These are phyloP conservation scores for Hucho hucho DNA, from an alignment of 2,113 vertebrate genomes.

Conservation along the genomic window DNA sequence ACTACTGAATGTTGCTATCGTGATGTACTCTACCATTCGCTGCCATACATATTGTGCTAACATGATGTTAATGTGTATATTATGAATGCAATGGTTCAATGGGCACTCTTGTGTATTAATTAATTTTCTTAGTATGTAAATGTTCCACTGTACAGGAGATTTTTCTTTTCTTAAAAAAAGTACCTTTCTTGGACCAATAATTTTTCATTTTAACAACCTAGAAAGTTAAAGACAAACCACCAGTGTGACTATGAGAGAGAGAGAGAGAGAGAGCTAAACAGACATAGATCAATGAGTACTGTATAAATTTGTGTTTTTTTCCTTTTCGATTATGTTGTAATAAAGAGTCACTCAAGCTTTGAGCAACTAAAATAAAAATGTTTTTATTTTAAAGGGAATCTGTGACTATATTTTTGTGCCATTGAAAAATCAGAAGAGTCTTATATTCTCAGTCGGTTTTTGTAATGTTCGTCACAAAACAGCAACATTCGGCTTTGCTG, in stretches of 20 bases:
- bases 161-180: too few species aligned
- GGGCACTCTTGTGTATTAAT: not conserved
- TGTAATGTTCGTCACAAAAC: not conserved
- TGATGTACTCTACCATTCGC: conserved; percentile 13
- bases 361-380: conserved; percentile 32
- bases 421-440: conserved; percentile 10
- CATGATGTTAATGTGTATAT: conserved; percentile 26
- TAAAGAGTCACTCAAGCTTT: conserved; percentile 31
- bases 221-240: too few species aligned
- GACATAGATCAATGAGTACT: not conserved
- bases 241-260: not conserved
- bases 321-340: conserved; percentile 10
- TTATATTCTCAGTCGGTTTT: not conserved
- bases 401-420: conserved; percentile 24
- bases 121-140: conserved; percentile 3
- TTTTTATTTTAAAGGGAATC: conserved; percentile 23
- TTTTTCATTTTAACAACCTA: too few species aligned
- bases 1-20: conserved; percentile 11
- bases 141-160: not conserved
- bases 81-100: conserved; percentile 21
- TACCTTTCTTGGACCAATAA: too few species aligned
- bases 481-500: not conserved
- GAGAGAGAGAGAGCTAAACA: not conserved
- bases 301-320: not conserved
- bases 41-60: not conserved